These are phyloP conservation scores for Dasypogon diadema DNA, from an alignment of 2,888 invertebrate genomes.

Conservation along the genomic window DNA sequence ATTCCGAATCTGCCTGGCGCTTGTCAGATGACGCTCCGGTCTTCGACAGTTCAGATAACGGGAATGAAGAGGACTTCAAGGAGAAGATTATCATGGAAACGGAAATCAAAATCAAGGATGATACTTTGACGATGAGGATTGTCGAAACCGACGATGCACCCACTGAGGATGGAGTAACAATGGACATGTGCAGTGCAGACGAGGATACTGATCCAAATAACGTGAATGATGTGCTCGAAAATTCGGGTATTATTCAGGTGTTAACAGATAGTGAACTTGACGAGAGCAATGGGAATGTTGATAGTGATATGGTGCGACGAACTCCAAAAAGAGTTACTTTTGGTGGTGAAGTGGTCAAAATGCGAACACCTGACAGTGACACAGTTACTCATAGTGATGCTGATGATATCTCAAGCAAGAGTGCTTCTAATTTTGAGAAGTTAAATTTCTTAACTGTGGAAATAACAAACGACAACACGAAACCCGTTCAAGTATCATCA, in stretches of 20 bases:
- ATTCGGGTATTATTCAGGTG: constrained; percentile 71
- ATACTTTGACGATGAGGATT: constrained; percentile 87
- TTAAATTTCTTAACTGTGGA: constrained; percentile 63
- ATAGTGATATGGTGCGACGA: constrained; percentile 66
- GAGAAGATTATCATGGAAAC: constrained; percentile 84
- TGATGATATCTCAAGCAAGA: constrained; percentile 62
- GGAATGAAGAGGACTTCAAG: constrained; percentile 61
- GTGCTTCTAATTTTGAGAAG: constrained; percentile 54
- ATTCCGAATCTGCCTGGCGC: constrained; percentile 17
- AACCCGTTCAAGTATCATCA: constrained; percentile 59
- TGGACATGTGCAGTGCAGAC: constrained; percentile 61
- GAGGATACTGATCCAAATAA: constrained; percentile 60
- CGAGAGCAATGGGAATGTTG: constrained; percentile 65
- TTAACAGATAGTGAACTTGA: constrained; percentile 75
- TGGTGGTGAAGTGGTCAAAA: constrained; percentile 88
- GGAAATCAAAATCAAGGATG: constrained; percentile 84
- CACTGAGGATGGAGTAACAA: not conserved
- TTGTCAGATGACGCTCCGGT: not conserved
- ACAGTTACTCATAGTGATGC: constrained; percentile 74
- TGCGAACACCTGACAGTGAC: constrained; percentile 88
- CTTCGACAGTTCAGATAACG: constrained; percentile 58
- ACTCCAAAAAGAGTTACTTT: constrained; percentile 83
- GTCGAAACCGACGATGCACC: constrained; percentile 70
- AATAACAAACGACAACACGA: constrained; percentile 67
- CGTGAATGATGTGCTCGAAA: constrained; percentile 57